A percentile compares a stretch with the other conserved stretches of the same genome.
These are phyloP conservation scores for Heliangelus exortis DNA, from an alignment of 2,797 vertebrate species.

Conservation along the genomic window DNA sequence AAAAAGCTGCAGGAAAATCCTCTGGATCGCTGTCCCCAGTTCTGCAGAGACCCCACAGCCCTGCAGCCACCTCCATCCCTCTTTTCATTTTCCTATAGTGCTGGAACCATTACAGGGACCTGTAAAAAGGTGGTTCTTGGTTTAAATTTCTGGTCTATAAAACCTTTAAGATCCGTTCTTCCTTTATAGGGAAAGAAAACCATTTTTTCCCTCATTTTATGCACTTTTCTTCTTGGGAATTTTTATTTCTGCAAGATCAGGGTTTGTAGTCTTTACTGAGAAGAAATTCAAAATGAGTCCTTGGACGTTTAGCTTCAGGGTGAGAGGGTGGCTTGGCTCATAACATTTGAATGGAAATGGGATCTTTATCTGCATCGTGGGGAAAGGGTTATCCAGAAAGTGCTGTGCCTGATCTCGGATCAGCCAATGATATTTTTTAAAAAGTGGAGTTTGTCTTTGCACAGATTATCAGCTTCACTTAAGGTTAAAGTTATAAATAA, in stretches of 20 bases:
- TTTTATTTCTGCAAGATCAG: slow-evolving; percentile 48
- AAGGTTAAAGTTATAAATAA: not conserved
- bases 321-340: not conserved
- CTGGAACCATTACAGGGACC: not conserved
- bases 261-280: not conserved
- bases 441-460: not conserved
- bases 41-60: not conserved
- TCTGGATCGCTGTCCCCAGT: rapidly evolving
- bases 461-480: not conserved
- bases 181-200: slow-evolving; percentile 30
- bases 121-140: slow-evolving; percentile 25
- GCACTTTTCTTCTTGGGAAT: not conserved
- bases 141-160: slow-evolving; percentile 41
- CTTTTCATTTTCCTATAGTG: not conserved
- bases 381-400: not conserved
- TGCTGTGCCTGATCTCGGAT: not conserved
- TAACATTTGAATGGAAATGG: not conserved
- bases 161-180: slow-evolving; percentile 15
- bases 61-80: not conserved
- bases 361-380: not conserved
- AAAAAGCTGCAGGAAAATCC: not conserved
- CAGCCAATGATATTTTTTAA: not conserved
- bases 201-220: slow-evolving; percentile 42
- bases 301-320: not conserved
- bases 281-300: not conserved